A percentile compares a stretch with the other conserved stretches of the same genome.
Conservation (phyloP, 2,113 vertebrate species). For the Todiramphus chloris region DNA sequence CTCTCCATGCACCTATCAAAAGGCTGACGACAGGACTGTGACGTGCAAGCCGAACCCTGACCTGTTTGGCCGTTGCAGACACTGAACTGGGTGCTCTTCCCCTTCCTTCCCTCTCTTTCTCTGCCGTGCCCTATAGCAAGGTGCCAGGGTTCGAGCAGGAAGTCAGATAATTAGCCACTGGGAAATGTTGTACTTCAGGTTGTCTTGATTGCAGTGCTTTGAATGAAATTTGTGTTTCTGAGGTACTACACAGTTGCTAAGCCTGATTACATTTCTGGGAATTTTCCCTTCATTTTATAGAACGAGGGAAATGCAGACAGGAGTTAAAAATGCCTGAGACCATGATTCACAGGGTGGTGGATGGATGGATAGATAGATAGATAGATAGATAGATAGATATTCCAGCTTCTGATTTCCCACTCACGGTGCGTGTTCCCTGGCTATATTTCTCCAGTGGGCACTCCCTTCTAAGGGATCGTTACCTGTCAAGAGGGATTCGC, state of each 20-base stretch:
- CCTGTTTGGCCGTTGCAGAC: not conserved
- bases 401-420: not conserved
- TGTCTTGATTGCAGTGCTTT: not conserved
- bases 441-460: not conserved
- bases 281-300: not conserved
- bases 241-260: not conserved
- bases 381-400: too few species aligned
- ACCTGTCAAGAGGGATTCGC: not conserved
- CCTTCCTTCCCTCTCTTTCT: not conserved
- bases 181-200: not conserved
- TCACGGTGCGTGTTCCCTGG: rapidly evolving
- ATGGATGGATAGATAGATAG: too few species aligned
- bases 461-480: not conserved
- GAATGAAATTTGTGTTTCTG: not conserved
- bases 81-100: not conserved
- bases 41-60: not conserved
- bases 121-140: not conserved
- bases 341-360: not conserved
- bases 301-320: not conserved
- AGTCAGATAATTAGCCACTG: not conserved
- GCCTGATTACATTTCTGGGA: rapidly evolving
- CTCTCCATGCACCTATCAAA: not conserved
- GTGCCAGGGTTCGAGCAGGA: not conserved
- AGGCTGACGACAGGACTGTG: not conserved
- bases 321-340: not conserved